phyloP scores from a whole-genome alignment of 2,113 vertebrate species.

The Petaurus breviceps region DNA sequence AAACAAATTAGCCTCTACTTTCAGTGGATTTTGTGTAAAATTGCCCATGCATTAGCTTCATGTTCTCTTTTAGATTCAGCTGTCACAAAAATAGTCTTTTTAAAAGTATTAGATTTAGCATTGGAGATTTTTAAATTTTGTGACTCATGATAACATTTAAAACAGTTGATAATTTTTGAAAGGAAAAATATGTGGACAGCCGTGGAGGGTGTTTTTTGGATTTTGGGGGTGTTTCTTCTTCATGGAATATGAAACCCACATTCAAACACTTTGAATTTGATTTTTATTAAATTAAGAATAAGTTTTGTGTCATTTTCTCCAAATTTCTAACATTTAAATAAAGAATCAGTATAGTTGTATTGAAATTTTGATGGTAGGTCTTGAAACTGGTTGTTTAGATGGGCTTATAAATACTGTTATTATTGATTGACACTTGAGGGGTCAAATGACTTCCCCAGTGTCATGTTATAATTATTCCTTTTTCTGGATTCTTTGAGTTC shows the following conservation, averaged over 20 bases:
- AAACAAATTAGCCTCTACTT: background rate
- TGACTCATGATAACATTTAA: slow-evolving; percentile 16
- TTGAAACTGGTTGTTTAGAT: background rate
- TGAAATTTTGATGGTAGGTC: slow-evolving; percentile 8
- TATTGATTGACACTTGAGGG: background rate
- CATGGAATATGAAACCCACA: slow-evolving; percentile 36
- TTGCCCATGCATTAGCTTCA: slow-evolving; percentile 38
- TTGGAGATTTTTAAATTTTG: slow-evolving; percentile 6
- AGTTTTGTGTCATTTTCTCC: slow-evolving; percentile 35
- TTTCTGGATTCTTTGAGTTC: background rate
- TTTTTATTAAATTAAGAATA: slow-evolving; percentile 59
- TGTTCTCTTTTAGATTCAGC: slow-evolving; percentile 18
- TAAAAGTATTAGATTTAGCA: slow-evolving; percentile 36
- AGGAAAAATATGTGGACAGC: background rate
- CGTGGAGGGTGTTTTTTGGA: slow-evolving; percentile 14
- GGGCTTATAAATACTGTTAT: background rate
- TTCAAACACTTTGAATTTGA: slow-evolving; percentile 41
- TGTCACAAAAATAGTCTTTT: slow-evolving; percentile 56
- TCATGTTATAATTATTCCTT: background rate
- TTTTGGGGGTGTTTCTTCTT: slow-evolving; percentile 44
- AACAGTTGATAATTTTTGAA: slow-evolving; percentile 52
- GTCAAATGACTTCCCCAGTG: background rate
- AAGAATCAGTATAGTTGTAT: slow-evolving; percentile 8
- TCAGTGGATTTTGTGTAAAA: slow-evolving; percentile 43
- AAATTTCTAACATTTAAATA: background rate